These are phyloP conservation scores for Rhagophthalmus giganteus DNA, from an alignment of 2,888 invertebrate species.

Conservation along the genomic window DNA sequence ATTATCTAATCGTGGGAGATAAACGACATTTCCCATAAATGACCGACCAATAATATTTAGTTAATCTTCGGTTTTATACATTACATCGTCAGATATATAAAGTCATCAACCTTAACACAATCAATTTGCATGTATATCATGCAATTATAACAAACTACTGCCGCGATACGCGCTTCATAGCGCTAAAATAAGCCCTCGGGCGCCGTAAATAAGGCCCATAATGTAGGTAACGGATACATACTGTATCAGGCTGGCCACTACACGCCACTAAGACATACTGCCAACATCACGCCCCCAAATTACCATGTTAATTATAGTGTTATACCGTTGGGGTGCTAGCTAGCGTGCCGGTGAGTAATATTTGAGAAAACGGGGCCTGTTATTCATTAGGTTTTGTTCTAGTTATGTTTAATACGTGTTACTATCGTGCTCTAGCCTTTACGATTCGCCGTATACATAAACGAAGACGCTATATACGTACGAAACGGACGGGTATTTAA, in stretches of 20 bases:
- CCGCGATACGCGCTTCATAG: conserved; percentile 38
- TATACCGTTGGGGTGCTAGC: conserved; percentile 47
- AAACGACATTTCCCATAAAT: no score
- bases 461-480: conserved; percentile 1
- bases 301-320: conserved; percentile 57
- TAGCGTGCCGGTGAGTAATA: conserved; percentile 51
- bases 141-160: conserved; percentile 48
- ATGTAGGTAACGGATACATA: conserved; percentile 33
- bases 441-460: conserved; percentile 11
- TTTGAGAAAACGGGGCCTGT: conserved; percentile 46
- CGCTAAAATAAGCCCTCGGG: conserved; percentile 44
- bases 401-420: conserved; percentile 33
- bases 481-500: no score
- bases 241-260: conserved; percentile 53
- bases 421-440: conserved; percentile 32
- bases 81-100: conserved; percentile 44
- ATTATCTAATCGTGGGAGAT: no score
- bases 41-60: conserved; percentile 10
- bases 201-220: conserved; percentile 35
- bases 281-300: conserved; percentile 57
- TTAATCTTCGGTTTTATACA: conserved; percentile 38
- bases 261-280: conserved; percentile 55
- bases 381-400: conserved; percentile 48
- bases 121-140: conserved; percentile 58
- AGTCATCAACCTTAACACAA: conserved; percentile 55